Percentiles rank a stretch among this genome's conserved stretches.
phyloP scores from a whole-genome alignment of 2,888 invertebrate genomes.

The Andricus quercusramuli region DNA sequence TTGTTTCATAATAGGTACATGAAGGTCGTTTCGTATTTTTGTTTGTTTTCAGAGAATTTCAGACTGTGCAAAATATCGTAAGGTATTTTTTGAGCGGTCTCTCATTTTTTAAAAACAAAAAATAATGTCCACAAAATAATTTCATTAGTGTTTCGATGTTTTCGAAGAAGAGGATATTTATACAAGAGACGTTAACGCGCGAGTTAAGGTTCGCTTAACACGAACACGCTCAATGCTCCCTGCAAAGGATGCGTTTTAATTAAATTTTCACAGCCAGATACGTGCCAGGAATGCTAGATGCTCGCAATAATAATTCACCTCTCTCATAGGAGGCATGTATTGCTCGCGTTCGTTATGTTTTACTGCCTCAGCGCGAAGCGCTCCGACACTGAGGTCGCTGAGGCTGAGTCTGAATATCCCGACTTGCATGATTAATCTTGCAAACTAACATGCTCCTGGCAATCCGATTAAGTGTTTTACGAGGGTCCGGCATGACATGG shows the following conservation, averaged over 20 bases:
- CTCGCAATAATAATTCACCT: constrained; percentile 36
- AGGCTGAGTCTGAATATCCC: neutral
- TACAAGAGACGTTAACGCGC: neutral
- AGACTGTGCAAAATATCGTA: no score
- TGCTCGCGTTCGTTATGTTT: constrained; percentile 19
- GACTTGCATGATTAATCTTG: constrained; percentile 31
- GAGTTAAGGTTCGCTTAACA: neutral
- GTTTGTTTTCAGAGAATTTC: no score
- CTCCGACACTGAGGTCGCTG: no score
- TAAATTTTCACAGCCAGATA: constrained; percentile 68
- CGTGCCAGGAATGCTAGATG: constrained; percentile 48
- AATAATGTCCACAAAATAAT: no score
- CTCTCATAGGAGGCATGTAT: neutral
- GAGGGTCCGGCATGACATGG: neutral
- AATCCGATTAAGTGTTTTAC: constrained; percentile 5
- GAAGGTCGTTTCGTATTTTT: no score
- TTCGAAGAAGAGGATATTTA: no score
- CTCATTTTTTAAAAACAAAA: no score
- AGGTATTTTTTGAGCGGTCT: no score
- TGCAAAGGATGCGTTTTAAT: constrained; percentile 63
- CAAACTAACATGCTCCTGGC: neutral
- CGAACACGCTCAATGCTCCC: neutral
- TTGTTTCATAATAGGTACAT: no score
- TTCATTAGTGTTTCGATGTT: no score
- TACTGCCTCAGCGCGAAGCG: neutral